phyloP scores from a whole-genome alignment of 2,888 invertebrate genomes.

The Eupeodes latifasciatus region DNA sequence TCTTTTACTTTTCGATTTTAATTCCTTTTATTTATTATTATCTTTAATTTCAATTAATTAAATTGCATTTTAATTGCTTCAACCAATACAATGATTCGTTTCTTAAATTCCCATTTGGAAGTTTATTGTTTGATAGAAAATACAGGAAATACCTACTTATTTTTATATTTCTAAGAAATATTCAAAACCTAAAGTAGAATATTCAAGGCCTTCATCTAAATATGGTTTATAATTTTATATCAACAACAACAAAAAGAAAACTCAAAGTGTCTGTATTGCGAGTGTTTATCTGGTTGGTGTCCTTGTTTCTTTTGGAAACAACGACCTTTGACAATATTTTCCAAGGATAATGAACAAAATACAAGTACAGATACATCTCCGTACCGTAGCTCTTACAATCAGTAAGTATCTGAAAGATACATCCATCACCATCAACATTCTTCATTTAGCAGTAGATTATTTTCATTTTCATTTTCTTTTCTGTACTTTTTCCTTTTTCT shows the following conservation, averaged over 20 bases:
- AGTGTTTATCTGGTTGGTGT: background rate
- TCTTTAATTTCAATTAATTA: no score
- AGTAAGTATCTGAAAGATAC: slow-evolving; percentile 11
- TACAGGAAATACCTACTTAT: background rate
- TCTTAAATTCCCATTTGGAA: no score
- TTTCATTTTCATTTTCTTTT: slow-evolving; percentile 10
- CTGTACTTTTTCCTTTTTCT: slow-evolving; percentile 39
- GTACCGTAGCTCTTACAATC: slow-evolving; percentile 3
- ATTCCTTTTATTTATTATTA: no score
- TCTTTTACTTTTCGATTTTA: no score
- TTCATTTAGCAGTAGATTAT: slow-evolving; percentile 36
- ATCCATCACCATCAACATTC: slow-evolving; percentile 54
- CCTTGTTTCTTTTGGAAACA: background rate
- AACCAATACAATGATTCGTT: no score
- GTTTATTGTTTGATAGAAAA: no score
- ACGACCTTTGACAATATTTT: slow-evolving; percentile 22
- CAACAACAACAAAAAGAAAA: background rate
- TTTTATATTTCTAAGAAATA: background rate
- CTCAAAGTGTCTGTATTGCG: background rate
- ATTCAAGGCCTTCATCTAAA: background rate
- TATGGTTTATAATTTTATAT: background rate
- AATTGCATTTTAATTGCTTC: no score
- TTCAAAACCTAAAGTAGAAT: background rate
- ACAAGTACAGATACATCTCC: no score
- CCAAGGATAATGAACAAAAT: slow-evolving; percentile 20